phyloP scores from a whole-genome alignment of 2,113 vertebrate species.

The Lonchura striata region DNA sequence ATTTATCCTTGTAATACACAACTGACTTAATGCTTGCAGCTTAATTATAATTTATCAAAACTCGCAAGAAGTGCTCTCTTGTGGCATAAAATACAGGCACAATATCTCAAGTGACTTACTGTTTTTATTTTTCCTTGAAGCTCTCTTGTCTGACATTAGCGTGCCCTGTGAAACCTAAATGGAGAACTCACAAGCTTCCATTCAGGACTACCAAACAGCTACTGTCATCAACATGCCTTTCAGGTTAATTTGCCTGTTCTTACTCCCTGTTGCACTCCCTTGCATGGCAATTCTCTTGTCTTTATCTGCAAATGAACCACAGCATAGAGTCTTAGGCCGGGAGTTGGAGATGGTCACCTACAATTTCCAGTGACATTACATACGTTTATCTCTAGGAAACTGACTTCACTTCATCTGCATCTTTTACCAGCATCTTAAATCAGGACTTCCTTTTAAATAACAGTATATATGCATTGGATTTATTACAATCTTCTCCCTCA shows the following conservation, averaged over 20 bases:
- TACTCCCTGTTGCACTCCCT: background rate
- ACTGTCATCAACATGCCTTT: background rate
- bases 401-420: background rate
- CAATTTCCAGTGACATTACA: background rate
- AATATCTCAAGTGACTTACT: background rate
- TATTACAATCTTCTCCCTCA: background rate
- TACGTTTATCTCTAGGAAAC: background rate
- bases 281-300: background rate
- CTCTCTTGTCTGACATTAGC: background rate
- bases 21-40: background rate
- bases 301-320: background rate
- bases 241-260: background rate
- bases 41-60: background rate
- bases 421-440: background rate
- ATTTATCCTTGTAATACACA: background rate
- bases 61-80: background rate
- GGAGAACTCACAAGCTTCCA: background rate
- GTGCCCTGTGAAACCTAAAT: background rate
- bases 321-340: background rate
- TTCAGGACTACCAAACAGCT: background rate
- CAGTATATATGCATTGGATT: background rate
- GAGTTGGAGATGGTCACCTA: background rate
- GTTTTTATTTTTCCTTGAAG: background rate
- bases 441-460: background rate
- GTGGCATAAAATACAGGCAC: background rate